Evolutionary conservation across 2,888 invertebrate species (phyloP).

Genomic region (Caenorhabditis sinica): DNA sequence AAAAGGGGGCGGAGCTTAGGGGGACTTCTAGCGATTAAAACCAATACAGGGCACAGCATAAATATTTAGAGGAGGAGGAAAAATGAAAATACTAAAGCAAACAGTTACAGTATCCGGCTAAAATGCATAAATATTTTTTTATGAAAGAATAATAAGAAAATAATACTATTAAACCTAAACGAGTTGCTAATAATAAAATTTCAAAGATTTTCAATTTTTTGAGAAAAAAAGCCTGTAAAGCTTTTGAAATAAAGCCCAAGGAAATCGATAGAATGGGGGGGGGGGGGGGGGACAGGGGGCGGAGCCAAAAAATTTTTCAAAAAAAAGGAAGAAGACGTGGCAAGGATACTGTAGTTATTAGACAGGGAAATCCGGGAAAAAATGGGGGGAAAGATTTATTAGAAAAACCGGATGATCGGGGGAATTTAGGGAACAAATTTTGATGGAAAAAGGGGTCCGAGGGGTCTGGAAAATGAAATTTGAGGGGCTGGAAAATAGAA

Average conservation of each 20-base stretch:
- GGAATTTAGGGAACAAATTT: slow-evolving; percentile 10
- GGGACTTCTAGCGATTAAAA: slow-evolving; percentile 41
- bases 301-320: not conserved
- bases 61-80: not conserved
- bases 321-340: slow-evolving; percentile 27
- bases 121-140: slow-evolving; percentile 42
- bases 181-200: slow-evolving; percentile 31
- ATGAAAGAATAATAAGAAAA: slow-evolving; percentile 8
- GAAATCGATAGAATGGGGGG: slow-evolving; percentile 33
- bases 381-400: too few species aligned
- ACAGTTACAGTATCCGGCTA: slow-evolving; percentile 5
- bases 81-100: slow-evolving; percentile 42
- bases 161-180: slow-evolving; percentile 44
- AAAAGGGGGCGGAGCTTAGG: slow-evolving; percentile 3
- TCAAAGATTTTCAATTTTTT: not conserved
- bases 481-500: not conserved
- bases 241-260: slow-evolving; percentile 47
- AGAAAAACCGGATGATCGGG: not conserved
- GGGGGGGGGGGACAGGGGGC: slow-evolving; percentile 25
- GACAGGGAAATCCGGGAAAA: slow-evolving; percentile 17
- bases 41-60: not conserved
- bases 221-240: slow-evolving; percentile 46
- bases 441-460: slow-evolving; percentile 8
- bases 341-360: slow-evolving; percentile 60
- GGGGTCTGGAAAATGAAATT: slow-evolving; percentile 1